phyloP scores from a whole-genome alignment of 2,113 vertebrate genomes.

The Salvelinus alpinus region DNA sequence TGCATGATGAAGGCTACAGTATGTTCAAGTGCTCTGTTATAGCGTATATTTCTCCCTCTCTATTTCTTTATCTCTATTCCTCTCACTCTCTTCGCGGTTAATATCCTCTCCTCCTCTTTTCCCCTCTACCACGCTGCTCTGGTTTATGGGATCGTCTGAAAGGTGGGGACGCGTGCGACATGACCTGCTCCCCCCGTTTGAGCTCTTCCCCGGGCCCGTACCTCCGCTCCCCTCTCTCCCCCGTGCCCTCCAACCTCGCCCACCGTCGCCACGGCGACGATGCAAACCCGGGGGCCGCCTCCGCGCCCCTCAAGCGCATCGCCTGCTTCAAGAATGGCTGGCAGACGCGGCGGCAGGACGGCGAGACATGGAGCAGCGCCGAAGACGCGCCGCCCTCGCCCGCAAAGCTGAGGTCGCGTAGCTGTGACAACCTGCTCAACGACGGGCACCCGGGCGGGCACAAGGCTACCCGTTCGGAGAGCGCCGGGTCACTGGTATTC shows the following conservation, averaged over 20 bases:
- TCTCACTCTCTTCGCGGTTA: conserved; percentile 74
- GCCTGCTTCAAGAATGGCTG: conserved; percentile 85
- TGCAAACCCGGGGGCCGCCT: conserved; percentile 74
- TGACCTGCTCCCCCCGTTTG: conserved; percentile 81
- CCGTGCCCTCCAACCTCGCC: conserved; percentile 74
- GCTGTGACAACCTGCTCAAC: conserved; percentile 84
- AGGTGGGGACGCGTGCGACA: conserved; percentile 93
- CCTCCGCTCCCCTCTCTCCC: conserved; percentile 75
- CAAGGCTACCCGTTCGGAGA: conserved; percentile 83
- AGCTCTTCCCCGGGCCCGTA: conserved; percentile 79
- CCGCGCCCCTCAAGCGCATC: conserved; percentile 82
- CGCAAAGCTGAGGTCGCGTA: conserved; percentile 86
- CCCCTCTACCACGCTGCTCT: conserved; percentile 91
- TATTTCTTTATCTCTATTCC: conserved; percentile 27
- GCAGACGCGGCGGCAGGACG: conserved; percentile 82
- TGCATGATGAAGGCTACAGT: background rate
- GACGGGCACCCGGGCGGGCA: conserved; percentile 72
- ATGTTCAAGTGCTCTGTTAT: background rate
- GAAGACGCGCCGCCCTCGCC: conserved; percentile 75
- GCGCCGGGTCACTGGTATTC: conserved; percentile 85
- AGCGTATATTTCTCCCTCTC: background rate
- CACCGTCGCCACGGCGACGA: conserved; percentile 73
- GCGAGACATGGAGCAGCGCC: conserved; percentile 87
- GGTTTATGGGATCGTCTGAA: conserved; percentile 74
- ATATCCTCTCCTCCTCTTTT: conserved; percentile 84